A percentile compares a stretch with the other conserved stretches of the same genome.
Conservation (phyloP, 2,113 vertebrate genomes). For the Eurystomus gularis region DNA sequence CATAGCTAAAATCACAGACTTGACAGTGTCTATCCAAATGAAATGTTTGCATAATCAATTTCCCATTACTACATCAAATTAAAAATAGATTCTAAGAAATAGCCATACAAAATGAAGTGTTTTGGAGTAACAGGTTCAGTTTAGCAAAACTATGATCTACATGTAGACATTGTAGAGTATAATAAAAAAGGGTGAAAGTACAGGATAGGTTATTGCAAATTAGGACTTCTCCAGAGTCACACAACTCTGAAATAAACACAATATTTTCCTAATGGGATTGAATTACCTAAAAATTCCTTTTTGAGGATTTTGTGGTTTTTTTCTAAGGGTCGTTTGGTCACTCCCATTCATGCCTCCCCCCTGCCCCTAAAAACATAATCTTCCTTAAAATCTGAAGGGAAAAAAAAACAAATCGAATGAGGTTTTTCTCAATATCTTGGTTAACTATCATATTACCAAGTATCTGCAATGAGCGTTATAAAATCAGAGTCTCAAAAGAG, state of each 20-base stretch:
- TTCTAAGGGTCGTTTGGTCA: too few relatives aligned
- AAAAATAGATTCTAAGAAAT: background rate
- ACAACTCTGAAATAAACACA: background rate
- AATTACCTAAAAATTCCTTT: background rate
- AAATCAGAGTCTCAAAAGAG: background rate
- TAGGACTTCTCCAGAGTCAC: background rate
- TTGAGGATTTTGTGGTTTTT: too few relatives aligned
- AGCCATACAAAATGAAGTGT: background rate
- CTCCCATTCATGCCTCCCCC: too few relatives aligned
- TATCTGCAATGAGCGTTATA: background rate
- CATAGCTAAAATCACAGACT: background rate
- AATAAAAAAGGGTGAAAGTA: background rate
- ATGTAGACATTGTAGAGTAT: rapidly evolving
- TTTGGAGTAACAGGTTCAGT: background rate
- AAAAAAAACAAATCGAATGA: background rate
- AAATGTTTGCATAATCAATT: background rate
- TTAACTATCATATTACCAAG: too few relatives aligned
- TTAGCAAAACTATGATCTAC: background rate
- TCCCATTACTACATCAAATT: background rate
- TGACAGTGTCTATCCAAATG: background rate
- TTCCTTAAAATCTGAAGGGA: background rate
- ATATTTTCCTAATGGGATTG: background rate
- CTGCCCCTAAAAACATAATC: background rate
- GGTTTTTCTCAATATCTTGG: background rate
- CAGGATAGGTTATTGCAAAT: background rate